Evolutionary conservation across 2,113 vertebrate genomes (phyloP).

Genomic region (Oryzias curvinotus): DNA sequence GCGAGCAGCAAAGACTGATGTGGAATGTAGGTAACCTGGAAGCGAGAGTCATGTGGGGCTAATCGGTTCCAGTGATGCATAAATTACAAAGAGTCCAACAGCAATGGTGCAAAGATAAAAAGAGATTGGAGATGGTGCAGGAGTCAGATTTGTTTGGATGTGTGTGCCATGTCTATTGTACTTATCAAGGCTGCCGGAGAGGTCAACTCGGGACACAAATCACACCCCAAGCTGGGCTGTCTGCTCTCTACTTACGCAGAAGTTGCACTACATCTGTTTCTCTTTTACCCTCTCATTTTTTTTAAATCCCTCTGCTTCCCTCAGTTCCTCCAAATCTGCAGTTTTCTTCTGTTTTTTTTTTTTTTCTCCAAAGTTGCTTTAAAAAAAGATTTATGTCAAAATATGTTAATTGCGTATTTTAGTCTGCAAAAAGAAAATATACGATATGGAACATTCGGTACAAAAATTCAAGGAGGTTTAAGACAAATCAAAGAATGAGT

Average conservation of each 20-base stretch:
- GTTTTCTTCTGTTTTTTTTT: slow-evolving; percentile 21
- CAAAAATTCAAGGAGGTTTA: no score
- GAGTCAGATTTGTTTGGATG: slow-evolving; percentile 20
- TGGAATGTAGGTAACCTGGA: slow-evolving; percentile 60
- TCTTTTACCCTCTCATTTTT: slow-evolving; percentile 43
- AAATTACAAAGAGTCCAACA: slow-evolving; percentile 34
- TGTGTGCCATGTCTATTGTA: slow-evolving; percentile 13
- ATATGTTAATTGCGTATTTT: neutral
- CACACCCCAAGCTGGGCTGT: slow-evolving; percentile 27
- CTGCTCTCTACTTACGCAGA: slow-evolving; percentile 54
- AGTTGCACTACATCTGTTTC: slow-evolving; percentile 67
- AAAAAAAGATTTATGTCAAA: neutral
- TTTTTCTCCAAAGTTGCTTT: neutral
- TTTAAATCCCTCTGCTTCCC: slow-evolving; percentile 15
- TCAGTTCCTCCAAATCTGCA: slow-evolving; percentile 4
- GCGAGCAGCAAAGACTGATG: slow-evolving; percentile 47
- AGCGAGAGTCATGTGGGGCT: slow-evolving; percentile 46
- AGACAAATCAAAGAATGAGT: no score
- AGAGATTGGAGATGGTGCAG: slow-evolving; percentile 4
- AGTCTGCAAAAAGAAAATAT: neutral
- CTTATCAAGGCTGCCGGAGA: slow-evolving; percentile 41
- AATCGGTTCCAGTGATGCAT: slow-evolving; percentile 57
- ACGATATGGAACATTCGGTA: neutral
- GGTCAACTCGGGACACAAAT: slow-evolving; percentile 66
- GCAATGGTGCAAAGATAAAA: slow-evolving; percentile 39